Conservation (phyloP, 1,140 invertebrate genomes). For the Tetragonula clypearis region DNA sequence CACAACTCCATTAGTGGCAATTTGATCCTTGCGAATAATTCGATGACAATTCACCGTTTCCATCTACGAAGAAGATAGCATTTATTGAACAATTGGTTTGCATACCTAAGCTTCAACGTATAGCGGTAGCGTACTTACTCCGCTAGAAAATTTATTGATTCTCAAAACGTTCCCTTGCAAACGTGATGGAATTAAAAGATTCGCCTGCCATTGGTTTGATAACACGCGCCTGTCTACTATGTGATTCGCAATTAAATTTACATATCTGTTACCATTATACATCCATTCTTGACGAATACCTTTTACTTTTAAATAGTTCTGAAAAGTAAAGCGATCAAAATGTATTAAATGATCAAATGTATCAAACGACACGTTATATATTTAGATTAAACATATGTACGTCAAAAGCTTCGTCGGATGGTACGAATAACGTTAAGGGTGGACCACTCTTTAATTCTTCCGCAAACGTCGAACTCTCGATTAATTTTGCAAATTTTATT, state of each 20-base stretch:
- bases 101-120: neutral
- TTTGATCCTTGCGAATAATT: slow-evolving; percentile 82
- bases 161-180: slow-evolving; percentile 9
- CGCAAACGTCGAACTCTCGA: neutral
- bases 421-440: neutral
- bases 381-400: neutral
- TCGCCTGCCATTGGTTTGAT: slow-evolving; percentile 77
- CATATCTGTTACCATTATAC: slow-evolving; percentile 49
- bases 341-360: neutral
- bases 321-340: neutral
- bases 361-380: neutral
- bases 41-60: slow-evolving; percentile 83
- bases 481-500: slow-evolving; percentile 19
- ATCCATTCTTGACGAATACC: slow-evolving; percentile 5
- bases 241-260: slow-evolving; percentile 79
- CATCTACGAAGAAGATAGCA: slow-evolving; percentile 74
- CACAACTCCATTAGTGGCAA: slow-evolving; percentile 87
- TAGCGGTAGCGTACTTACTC: slow-evolving; percentile 5
- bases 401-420: slow-evolving; percentile 15
- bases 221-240: slow-evolving; percentile 74
- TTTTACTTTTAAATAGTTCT: slow-evolving; percentile 4
- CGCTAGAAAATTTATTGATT: slow-evolving; percentile 31
- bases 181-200: slow-evolving; percentile 69
- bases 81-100: neutral
- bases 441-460: neutral